Evolutionary conservation across 1,140 invertebrate species (phyloP), one percentile per base, ranked within the genome.

Genomic region (Drosophila nikananu): DNA sequence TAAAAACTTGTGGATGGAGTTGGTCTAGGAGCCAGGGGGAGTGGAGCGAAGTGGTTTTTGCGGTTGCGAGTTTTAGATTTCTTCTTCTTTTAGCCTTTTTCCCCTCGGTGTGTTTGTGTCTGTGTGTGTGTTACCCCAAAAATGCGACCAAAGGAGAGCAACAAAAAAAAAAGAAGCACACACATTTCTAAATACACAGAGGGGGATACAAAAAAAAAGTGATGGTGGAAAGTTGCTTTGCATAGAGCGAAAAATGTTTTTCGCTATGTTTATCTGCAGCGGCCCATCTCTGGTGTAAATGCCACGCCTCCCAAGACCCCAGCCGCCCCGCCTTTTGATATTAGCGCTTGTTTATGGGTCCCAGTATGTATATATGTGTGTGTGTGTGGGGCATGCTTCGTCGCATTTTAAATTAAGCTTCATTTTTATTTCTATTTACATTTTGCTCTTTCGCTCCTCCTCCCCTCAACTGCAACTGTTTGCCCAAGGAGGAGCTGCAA

Each of bases 381-480:
- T 67, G 54, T 67, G 51, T 81, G 79, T 70, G 41, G 66, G 67
- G 32, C 67, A 86, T 65, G 86, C 86, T 90, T 90, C 64, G 86
- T 86, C 81, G 86, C 86, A 89, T 91, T 90, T 90, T 90, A 90
- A 90, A 90, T 90, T 90, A 90, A 90, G 86, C 86, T 82, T 80
- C 79, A 67, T 90, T 90, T 90, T 90, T 86, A 89, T 83, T 90
- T 90, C 86, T 90, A 90, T 89, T 90, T 90, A 90, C 86, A 86
- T 82, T 80, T 80, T 83, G 70, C 77, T 73, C 76, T 80, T 74
- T 87, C 72, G 19, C 49, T 62, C 49, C 57, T 48, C 25, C 25
- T 39, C 39, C 32, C 23, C 42, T 23, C 59, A 62, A 44, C 73
- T 86, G 80, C 83, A 86, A 80, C 77, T 86, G 80, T 81, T 81